Evolutionary conservation across 2,797 vertebrate species (phyloP), one percentile per base, ranked within the genome.

Genomic region (Gorsachius magnificus): DNA sequence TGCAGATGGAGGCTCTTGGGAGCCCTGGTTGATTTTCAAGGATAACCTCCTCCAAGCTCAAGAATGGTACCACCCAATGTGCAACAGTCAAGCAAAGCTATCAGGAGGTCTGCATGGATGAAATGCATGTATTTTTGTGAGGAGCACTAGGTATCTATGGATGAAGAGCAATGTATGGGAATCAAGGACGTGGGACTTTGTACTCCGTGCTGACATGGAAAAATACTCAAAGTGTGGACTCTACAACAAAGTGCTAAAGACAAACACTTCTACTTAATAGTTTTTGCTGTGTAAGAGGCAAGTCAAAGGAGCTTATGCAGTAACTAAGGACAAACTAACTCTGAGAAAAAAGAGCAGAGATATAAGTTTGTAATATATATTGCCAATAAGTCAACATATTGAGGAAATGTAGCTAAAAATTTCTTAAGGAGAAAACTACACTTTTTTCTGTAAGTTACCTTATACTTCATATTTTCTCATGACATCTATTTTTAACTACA

Each of bases 401-500:
- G 50, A 71, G 26, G 33, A 92, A 93, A 87, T 36, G 8, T 11
- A 81, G 16, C 11, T 33, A 54, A 48, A 86, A 16, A 76, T 70
- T 83, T 84, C 43, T 72, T 58, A 43, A 87, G 54, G 33, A 56
- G 25, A 76, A 93, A 95, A 77, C 6, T 1, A 5, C 6, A 9
- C 35, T 28, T 64, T 93, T 77, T 91, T 86, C 41, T 76, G 15
- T 26, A 94, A 69, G 45, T 91, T 94, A 85, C 54, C 75, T 64
- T 88, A 76, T 61, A 90, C 33, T 94, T 90, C 80, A 70, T 90
- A 70, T 91, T 97, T 97, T 96, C 90, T 94, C 95, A 81, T 95
- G 66, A 94, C 77, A 95, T 94, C 91, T 95, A 93, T 96, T 97
- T 98, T 97, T 96, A 96, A 96, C 89, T 93, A 78, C 57, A 75